Evolutionary conservation across 1,140 invertebrate genomes (phyloP), one percentile per base, ranked within the genome.

Genomic region (Drosophila burlai): DNA sequence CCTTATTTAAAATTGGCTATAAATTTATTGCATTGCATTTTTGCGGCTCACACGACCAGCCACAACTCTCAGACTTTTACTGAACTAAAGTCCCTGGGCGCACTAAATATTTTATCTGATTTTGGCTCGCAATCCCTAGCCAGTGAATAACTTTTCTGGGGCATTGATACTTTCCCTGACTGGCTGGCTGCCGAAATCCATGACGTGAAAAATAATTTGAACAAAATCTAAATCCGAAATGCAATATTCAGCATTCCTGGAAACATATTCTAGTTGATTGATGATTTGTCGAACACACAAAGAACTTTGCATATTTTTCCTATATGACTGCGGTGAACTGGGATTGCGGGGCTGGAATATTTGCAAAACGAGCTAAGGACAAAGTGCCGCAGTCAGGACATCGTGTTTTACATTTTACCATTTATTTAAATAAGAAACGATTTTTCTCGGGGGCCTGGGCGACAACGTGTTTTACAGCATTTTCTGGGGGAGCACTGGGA

Each of bases 221-320:
- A 45, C 50, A 50, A 69, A 83, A 63, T 76, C 34, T 42, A 57
- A 63, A 63, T 57, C 36, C 4, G 47, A 77, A 84, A 81, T 78
- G 57, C 77, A 66, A 84, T 84, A 81, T 77, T 60, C 31, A 52
- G 59, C 49, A 81, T 84, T 68, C 66, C 73, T 36, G 50, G 21
- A 40, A 55, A 21, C 54, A 55, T 40, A 55, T 55, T 55, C 54
- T 26, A 24, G 24, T 67, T 71, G 67, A 71, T 55, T 54, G 67
- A 71, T 68, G 67, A 71, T 76, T 50, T 38, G 18, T 61, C 46
- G 7, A 55, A 38, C 62, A 57, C 64, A 49, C 15, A 40, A 8
- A 15, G 31, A 72, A 50, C 67, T 50, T 36, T 72, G 54, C 54
- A 73, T 61, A 73, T 72, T 59, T 52, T 38, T 50, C 24, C 49